Base-by-base conservation (phyloP, 2,888 invertebrate genomes). In the Syrphus vitripennis region DNA sequence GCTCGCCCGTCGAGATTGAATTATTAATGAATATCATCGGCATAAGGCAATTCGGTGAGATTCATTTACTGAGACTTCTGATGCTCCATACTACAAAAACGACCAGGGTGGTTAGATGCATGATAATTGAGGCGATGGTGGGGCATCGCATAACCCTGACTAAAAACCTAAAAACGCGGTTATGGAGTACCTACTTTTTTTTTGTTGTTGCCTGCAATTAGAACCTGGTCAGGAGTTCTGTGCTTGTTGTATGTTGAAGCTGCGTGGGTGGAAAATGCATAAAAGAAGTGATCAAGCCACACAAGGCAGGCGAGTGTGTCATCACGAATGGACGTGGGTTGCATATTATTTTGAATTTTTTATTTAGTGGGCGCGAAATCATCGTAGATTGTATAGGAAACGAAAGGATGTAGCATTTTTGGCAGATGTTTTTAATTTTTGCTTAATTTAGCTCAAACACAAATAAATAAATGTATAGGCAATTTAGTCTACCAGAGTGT, bases 21-120 rank as follows among this genome's bases (percentile, higher is more conserved):
- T 86, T 86, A 86, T 86, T 82, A 86, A 86, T 86, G 82, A 86
- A 86, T 78, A 82, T 86, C 82, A 77, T 77, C 77, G 82, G 80
- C 81, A 76, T 76, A 76, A 61, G 76, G 81, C 84, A 81, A 77
- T 61, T 76, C 40, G 70, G 72, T 70, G 70, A 86, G 77, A 55
- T 82, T 70, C 74, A 82, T 74, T 78, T 82, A 65, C 65, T 72
- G 34, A 53, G 24, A 50, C 75, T 70, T 69, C 55, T 81, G 81
- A 55, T 57, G n/a, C n/a, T n/a, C n/a, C n/a, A n/a, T n/a, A n/a
- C 53, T 42, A 67, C 37, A 48, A 4, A 14, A 37, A 63, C 81
- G 21, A 40, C 53, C 40, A 45, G 70, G 69, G 65, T 79, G 74
- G 75, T 42, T 76, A 57, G 57, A 50, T 75, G 53, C 70, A 65